Evolutionary conservation across 2,888 invertebrate species (phyloP).

Genomic region (Auanema freiburgensis): DNA sequence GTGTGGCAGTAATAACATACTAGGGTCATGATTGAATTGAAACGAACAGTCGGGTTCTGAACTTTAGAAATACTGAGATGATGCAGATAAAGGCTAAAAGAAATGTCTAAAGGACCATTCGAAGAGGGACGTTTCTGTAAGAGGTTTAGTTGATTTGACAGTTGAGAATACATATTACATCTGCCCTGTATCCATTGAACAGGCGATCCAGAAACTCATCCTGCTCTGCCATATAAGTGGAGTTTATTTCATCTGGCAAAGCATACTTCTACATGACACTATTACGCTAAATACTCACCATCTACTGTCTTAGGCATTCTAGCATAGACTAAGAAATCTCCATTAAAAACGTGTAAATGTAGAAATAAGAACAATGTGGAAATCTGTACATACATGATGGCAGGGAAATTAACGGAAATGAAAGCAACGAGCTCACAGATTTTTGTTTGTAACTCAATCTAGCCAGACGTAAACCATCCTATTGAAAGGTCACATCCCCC

Average conservation of each 20-base stretch:
- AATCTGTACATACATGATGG: neutral
- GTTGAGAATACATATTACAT: neutral
- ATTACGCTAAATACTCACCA: neutral
- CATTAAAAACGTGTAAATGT: neutral
- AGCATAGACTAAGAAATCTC: neutral
- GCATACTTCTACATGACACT: neutral
- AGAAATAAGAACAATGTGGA: neutral
- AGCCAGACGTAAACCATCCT: no score
- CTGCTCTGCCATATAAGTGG: neutral
- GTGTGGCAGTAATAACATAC: neutral
- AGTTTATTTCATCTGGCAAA: neutral
- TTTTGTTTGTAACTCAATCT: no score
- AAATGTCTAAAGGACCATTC: neutral
- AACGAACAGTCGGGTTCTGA: constrained; percentile 1
- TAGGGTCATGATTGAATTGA: constrained; percentile 6
- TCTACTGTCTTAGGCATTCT: neutral
- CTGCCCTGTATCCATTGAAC: constrained; percentile 14
- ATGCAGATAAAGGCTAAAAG: constrained; percentile 11
- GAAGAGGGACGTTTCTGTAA: constrained; percentile 6
- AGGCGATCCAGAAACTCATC: constrained; percentile 8
- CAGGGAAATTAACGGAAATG: no score
- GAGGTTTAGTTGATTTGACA: neutral
- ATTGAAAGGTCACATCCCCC: no score
- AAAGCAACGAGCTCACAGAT: no score
- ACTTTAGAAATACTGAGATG: constrained; percentile 8